Evolutionary conservation across 2,113 vertebrate genomes (phyloP), one percentile per base, ranked within the genome.

Genomic region (Alosa alosa): DNA sequence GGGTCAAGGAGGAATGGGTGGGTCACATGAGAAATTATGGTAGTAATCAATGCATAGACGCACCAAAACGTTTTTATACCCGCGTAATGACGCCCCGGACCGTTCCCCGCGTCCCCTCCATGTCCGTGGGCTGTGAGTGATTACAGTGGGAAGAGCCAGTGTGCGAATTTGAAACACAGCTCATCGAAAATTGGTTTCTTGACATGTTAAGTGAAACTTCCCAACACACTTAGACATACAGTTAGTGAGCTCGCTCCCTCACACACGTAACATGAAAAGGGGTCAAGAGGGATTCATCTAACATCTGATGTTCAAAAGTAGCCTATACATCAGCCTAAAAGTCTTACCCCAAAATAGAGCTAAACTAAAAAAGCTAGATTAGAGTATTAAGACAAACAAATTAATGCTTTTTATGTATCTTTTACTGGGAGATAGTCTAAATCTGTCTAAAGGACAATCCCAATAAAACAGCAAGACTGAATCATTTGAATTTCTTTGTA

Each of bases 1-100:
- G 89, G 87, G 89, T 86, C 84, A 52, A 25, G 60, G 45, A 55
- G 68, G 45, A 45, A n/a, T 46, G 64, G 39, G 39, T 46, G 46
- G 44, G 22, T 83, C 44, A 75, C 72, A 46, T 83, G 75, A 86
- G 64, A 84, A 84, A 44, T 60, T 20, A 9, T 5, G 39, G 31
- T 68, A 25, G 55, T 64, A 45, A 84, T 78, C 45, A 25, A 84
- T 68, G 83, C 49, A 4, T 25, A 18, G 82, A 52, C 13, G 25
- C 68, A 50, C 31, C 1, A 45, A 57, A 84, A 84, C 44, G 39
- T 78, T 17, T 78, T 78, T 78, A 78, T 36, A 72, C 25, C n/a
- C n/a, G 64, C 31, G 36, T 78, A 78, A 39, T 78, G 72, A 78
- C 31, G 72, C 31, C 72, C 13, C 31, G 3, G 36, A 78, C 64